Base-by-base conservation (phyloP, 2,888 invertebrate genomes). In the Tholera decimalis region DNA sequence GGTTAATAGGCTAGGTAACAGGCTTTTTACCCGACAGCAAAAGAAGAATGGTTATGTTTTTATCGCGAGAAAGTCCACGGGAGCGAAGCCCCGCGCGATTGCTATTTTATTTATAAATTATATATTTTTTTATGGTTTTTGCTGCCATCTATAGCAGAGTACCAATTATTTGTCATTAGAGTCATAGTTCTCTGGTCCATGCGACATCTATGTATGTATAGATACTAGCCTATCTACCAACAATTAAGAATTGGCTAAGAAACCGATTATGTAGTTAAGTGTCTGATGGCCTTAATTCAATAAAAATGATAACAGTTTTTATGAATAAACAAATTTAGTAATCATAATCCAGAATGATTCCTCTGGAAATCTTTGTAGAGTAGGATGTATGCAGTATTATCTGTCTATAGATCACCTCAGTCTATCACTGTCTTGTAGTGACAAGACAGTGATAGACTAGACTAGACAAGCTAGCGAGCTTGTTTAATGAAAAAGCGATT, bases 251-350 rank as follows among this genome's bases (percentile, higher is more conserved):
- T 50, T 3, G 0, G 3, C 20, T 41, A 6, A 26, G 20, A 13
- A n/a, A 7, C 33, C 33, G 9, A 41, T 62, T 49, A n/a, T 62
- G 49, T 26, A 20, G 13, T 9, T 24, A 61, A 30, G 20, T 18
- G 13, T 8, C 0, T 35, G 18, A 57, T 24, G 2, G 26, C 11
- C 18, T 41, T 28, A 26, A n/a, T 41, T 1, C n/a, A n/a, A n/a
- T n/a, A n/a, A n/a, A n/a, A n/a, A n/a, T n/a, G n/a, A n/a, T n/a
- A n/a, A n/a, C 13, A 33, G 5, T 39, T 22, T 28, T 11, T 1
- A 15, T 0, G 15, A 35, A 26, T 20, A 3, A 7, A 41, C 1
- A 18, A 18, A 18, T 9, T 37, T 9, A 6, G n/a, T 18, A 8
- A 8, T 13, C 13, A 9, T 20, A 20, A 11, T 5, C 8, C 35